phyloP scores from a whole-genome alignment of 1,140 invertebrate species.

The Meloidogyne exigua region DNA sequence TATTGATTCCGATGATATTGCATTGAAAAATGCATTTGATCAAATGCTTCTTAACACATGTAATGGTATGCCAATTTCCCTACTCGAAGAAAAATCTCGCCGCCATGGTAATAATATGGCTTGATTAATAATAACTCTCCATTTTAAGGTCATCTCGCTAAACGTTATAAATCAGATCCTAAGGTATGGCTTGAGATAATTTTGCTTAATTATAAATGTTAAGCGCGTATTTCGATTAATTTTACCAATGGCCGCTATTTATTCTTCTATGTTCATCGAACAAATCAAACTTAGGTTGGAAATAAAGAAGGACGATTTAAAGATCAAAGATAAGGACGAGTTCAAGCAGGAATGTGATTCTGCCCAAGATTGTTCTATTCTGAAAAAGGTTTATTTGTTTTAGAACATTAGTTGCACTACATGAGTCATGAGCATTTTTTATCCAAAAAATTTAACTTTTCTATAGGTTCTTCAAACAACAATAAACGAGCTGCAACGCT shows the following conservation, averaged over 20 bases:
- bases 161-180: constrained; percentile 31
- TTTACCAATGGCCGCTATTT: constrained; percentile 30
- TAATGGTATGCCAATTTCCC: constrained; percentile 30
- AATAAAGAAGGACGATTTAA: constrained; percentile 30
- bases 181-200: background rate
- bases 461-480: constrained; percentile 22
- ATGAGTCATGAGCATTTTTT: background rate
- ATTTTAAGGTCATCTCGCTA: constrained; percentile 3
- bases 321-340: constrained; percentile 14
- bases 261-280: constrained; percentile 21
- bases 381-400: constrained; percentile 14
- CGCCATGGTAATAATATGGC: background rate
- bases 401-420: background rate
- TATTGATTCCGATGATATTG: constrained; percentile 29
- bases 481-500: constrained; percentile 15
- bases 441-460: background rate
- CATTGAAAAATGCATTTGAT: constrained; percentile 31
- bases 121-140: background rate
- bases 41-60: constrained; percentile 22
- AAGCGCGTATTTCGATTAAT: constrained; percentile 32
- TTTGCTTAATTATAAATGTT: background rate
- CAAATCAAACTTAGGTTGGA: constrained; percentile 21
- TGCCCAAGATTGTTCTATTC: background rate
- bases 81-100: constrained; percentile 29
- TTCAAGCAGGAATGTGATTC: background rate